Base-by-base conservation (phyloP, 2,888 invertebrate genomes). In the Euzophera pinguis region DNA sequence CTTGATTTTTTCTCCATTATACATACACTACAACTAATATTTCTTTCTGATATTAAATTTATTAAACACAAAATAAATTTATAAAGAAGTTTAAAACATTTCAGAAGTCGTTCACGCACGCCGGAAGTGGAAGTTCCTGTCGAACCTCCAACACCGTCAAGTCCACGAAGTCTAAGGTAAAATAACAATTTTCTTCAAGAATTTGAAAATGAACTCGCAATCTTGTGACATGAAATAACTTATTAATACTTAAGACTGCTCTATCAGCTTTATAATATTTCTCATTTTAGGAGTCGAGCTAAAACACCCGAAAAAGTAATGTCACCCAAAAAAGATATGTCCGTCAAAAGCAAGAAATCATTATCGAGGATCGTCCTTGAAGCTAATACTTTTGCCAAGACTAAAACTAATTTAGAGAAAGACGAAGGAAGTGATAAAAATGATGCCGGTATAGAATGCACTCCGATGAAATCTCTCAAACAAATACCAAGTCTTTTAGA, bases 301-400 rank as follows among this genome's bases (percentile, higher is more conserved):
- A 89, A 84, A 66, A 91, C 90, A 1, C 90, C 90, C 7, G 90
- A 90, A 55, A 88, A 85, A 61, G 54, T 81, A 1, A 74, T 84
- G 67, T 79, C 88, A 1, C 81, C 86, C 0, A 84, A 77, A 59
- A 61, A 71, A 39, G 88, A 86, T 32, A 69, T 68, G 2, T 63
- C 78, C 1, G 67, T 69, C 13, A 75, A 75, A 54, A 60, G 64
- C 50, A 86, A 79, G 52, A 90, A 85, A 61, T 80, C 90, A 0
- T 64, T 91, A 1, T 83, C 87, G 0, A 75, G 90, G 57, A 67
- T 84, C 16, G 90, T 90, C 0, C 58, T 91, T 39, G 90, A 90
- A 73, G 80, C 85, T 3, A 91, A 90, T 50, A 67, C 88, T 0
- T 84, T 85, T 43, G 78, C 85, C 3, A 87, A 84, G 77, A 75